phyloP scores from a whole-genome alignment of 2,113 vertebrate species.

The Pao palembangensis region DNA sequence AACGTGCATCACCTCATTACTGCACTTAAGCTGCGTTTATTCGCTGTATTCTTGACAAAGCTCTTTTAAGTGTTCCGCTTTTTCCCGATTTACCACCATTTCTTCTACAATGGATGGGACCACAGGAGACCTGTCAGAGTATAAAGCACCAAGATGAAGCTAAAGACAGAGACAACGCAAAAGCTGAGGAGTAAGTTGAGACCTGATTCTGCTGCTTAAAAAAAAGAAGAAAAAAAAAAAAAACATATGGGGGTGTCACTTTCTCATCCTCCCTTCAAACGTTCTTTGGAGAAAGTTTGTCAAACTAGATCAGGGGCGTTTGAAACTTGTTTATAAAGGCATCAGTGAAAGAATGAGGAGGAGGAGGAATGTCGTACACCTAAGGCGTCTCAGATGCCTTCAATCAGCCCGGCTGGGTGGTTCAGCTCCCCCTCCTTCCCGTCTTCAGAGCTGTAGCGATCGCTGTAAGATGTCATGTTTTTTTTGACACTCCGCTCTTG shows the following conservation, averaged over 20 bases:
- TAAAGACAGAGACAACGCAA: constrained; percentile 60
- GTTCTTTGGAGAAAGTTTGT: constrained; percentile 78
- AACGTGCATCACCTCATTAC: constrained; percentile 36
- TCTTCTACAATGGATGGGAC: constrained; percentile 67
- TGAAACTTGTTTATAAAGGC: constrained; percentile 76
- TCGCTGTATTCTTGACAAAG: constrained; percentile 49
- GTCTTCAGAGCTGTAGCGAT: constrained; percentile 58
- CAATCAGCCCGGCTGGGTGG: constrained; percentile 70
- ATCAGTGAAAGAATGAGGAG: constrained; percentile 61
- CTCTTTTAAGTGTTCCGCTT: constrained; percentile 41
- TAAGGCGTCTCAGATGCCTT: constrained; percentile 70
- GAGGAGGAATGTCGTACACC: constrained; percentile 68
- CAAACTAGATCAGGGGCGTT: constrained; percentile 76
- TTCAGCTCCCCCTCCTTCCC: constrained; percentile 52
- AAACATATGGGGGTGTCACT: constrained; percentile 66
- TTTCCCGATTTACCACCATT: constrained; percentile 53
- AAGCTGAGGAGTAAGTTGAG: constrained; percentile 46
- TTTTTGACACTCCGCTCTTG: constrained; percentile 65
- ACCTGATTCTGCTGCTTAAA: constrained; percentile 54
- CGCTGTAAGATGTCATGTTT: constrained; percentile 66
- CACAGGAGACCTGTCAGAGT: constrained; percentile 69
- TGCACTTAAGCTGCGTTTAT: constrained; percentile 37
- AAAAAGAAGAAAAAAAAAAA: constrained; percentile 10
- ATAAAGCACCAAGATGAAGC: constrained; percentile 27
- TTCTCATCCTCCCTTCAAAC: constrained; percentile 73